phyloP scores from a whole-genome alignment of 2,797 vertebrate species.

The Peromyscus aztecus region DNA sequence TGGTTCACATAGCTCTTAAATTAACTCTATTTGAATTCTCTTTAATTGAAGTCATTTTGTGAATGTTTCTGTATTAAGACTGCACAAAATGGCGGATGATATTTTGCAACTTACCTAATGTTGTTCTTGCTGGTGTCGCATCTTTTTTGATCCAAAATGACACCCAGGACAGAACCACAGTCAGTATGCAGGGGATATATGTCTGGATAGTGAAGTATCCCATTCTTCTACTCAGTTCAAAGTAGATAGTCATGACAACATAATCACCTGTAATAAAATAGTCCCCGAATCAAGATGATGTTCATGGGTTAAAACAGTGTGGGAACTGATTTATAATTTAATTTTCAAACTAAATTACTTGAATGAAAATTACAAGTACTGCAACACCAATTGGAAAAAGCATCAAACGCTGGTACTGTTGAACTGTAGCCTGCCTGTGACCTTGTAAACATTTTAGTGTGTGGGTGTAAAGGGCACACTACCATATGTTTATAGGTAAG shows the following conservation, averaged over 20 bases:
- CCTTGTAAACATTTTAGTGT: neutral
- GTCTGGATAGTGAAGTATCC: conserved; percentile 99
- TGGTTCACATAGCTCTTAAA: neutral
- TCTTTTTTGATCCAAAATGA: conserved; percentile 99
- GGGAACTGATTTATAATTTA: neutral
- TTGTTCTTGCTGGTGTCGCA: conserved; percentile 96
- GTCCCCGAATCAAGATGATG: neutral
- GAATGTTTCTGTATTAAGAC: neutral
- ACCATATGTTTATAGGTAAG: neutral
- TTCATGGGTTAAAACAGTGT: neutral
- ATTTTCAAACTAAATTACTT: conserved; percentile 1
- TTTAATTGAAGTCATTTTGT: neutral
- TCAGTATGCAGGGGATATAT: conserved; percentile 98
- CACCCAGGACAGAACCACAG: conserved; percentile 98
- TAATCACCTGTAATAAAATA: conserved; percentile 93
- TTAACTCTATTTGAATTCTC: neutral
- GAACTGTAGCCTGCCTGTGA: neutral
- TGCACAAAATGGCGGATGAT: neutral
- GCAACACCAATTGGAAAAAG: neutral
- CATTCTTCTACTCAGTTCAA: conserved; percentile 97
- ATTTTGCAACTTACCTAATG: conserved; percentile 91
- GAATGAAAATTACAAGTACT: neutral
- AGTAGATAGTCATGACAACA: conserved; percentile 97
- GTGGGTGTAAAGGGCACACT: neutral
- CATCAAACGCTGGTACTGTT: neutral